Conservation (phyloP, 1,140 invertebrate genomes). For the Theocolax elegans region DNA sequence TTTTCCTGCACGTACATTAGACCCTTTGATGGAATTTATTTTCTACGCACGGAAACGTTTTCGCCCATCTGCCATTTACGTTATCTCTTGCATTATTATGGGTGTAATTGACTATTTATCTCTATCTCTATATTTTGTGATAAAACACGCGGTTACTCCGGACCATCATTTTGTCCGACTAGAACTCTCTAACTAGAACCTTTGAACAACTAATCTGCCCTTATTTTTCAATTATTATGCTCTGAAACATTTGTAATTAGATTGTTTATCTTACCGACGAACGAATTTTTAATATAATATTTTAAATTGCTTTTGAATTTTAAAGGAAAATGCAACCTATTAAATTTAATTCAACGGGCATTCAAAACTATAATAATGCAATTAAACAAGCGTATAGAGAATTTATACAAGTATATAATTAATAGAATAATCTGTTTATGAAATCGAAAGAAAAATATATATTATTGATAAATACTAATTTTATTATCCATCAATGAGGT, state of each 20-base stretch:
- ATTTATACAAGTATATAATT: too few species aligned
- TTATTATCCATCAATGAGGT: too few species aligned
- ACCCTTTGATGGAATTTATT: constrained; percentile 8
- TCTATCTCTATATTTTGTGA: neutral
- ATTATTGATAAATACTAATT: too few species aligned
- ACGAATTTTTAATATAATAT: too few species aligned
- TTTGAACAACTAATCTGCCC: constrained; percentile 16
- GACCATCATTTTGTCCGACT: constrained; percentile 12
- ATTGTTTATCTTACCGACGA: too few species aligned
- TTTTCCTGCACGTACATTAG: neutral
- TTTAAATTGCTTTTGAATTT: too few species aligned
- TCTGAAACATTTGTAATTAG: neutral
- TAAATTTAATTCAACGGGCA: too few species aligned
- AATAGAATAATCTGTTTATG: too few species aligned
- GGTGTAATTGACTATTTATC: neutral
- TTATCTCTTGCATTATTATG: neutral
- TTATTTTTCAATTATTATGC: constrained; percentile 24
- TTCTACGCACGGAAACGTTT: constrained; percentile 2
- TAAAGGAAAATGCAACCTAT: too few species aligned
- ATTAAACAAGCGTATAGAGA: too few species aligned
- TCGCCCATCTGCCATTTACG: neutral
- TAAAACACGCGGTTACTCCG: neutral
- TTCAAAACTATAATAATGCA: too few species aligned
- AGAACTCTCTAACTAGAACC: constrained; percentile 38
- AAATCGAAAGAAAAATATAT: too few species aligned